Percentiles rank a stretch among this genome's conserved stretches.
Conservation (phyloP, 1,140 invertebrate genomes). For the Tigriopus japonicus region DNA sequence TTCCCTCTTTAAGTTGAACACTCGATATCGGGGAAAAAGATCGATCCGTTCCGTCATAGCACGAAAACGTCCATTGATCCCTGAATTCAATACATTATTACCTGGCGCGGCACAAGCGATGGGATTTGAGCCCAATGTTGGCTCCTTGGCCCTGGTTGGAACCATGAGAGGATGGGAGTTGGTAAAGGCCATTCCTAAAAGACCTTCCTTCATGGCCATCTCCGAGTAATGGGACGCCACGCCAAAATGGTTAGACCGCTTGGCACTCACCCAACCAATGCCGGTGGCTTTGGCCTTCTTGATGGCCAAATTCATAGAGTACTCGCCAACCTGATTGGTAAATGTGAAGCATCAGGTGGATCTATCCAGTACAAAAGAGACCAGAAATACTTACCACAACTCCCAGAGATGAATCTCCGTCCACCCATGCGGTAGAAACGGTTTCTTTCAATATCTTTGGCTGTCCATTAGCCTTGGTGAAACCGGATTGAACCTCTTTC, state of each 20-base stretch:
- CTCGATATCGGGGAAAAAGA: too few relatives aligned
- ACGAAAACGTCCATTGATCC: too few relatives aligned
- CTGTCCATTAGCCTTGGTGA: conserved; percentile 29
- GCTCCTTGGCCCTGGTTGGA: conserved; percentile 56
- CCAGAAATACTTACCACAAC: conserved; percentile 55
- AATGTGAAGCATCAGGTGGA: too few relatives aligned
- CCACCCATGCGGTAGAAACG: conserved; percentile 56
- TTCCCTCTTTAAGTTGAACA: too few relatives aligned
- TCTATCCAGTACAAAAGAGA: too few relatives aligned
- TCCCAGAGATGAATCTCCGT: conserved; percentile 62
- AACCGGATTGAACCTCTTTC: conserved; percentile 28
- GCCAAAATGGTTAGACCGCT: conserved; percentile 75
- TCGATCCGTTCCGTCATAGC: too few relatives aligned
- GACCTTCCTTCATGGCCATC: conserved; percentile 47
- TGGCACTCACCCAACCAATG: conserved; percentile 64
- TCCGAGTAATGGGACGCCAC: conserved; percentile 73
- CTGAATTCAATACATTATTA: too few relatives aligned
- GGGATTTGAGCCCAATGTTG: conserved; percentile 71
- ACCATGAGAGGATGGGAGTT: conserved; percentile 77
- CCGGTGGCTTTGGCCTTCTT: conserved; percentile 61
- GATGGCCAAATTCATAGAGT: conserved; percentile 63
- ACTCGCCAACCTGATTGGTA: too few relatives aligned
- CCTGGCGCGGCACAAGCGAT: neutral
- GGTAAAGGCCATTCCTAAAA: conserved; percentile 77
- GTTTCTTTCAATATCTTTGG: conserved; percentile 50